Conservation (phyloP, 2,113 vertebrate species). For the Hystrix brachyura region DNA sequence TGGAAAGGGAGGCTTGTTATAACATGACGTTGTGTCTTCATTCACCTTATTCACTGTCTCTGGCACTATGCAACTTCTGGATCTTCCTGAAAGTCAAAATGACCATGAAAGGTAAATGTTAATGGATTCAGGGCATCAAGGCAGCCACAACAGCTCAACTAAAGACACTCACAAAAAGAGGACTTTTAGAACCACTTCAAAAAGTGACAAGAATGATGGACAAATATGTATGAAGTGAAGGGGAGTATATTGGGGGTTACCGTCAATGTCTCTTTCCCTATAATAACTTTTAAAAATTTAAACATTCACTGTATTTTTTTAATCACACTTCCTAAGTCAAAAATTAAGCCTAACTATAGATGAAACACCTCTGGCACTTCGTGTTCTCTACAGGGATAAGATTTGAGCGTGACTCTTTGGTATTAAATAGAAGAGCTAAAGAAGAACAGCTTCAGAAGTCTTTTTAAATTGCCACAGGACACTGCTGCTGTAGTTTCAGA, state of each 20-base stretch:
- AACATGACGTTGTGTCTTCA: background rate
- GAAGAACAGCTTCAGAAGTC: conserved; percentile 18
- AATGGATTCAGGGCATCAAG: background rate
- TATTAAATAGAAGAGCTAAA: conserved; percentile 2
- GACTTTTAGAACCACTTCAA: background rate
- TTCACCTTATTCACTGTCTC: background rate
- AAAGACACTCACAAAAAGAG: background rate
- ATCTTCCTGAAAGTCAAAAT: background rate
- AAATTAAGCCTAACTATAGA: conserved; percentile 2
- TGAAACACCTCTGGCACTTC: background rate
- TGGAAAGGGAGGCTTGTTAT: background rate
- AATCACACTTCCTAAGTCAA: background rate
- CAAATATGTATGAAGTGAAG: background rate
- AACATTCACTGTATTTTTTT: background rate
- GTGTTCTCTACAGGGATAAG: background rate
- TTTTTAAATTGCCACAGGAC: conserved; percentile 7
- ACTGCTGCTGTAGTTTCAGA: background rate
- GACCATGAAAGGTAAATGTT: background rate
- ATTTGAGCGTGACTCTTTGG: conserved; percentile 13
- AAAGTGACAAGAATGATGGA: background rate
- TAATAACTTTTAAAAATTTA: background rate
- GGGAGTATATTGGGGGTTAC: background rate
- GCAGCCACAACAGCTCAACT: background rate
- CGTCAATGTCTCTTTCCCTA: background rate
- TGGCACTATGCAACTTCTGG: too few relatives aligned